Evolutionary conservation across 2,797 vertebrate genomes (phyloP).

Genomic region (Myotis daubentonii): DNA sequence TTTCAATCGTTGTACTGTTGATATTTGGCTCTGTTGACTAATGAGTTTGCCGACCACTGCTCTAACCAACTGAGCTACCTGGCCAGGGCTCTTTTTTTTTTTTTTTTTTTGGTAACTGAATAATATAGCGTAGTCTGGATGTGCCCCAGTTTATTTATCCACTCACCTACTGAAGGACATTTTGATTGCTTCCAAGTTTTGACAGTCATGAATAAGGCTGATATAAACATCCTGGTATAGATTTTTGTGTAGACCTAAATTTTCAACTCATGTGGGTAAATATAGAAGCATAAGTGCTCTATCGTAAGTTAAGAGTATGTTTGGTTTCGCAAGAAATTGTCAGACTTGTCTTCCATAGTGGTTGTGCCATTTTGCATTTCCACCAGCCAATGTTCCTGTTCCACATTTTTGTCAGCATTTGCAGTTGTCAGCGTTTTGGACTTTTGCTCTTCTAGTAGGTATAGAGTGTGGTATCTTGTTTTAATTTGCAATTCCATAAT

Average conservation of each 20-base stretch:
- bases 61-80: background rate
- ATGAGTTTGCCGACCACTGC: too few relatives aligned
- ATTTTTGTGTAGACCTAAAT: slow-evolving; percentile 32
- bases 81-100: background rate
- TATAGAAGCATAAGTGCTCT: background rate
- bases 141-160: background rate
- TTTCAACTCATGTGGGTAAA: slow-evolving; percentile 3
- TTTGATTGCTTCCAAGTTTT: background rate
- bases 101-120: background rate
- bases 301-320: background rate
- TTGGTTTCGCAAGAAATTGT: slow-evolving; percentile 2
- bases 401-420: background rate
- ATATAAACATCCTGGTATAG: background rate
- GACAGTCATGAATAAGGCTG: background rate
- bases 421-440: background rate
- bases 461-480: background rate
- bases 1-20: too few relatives aligned
- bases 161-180: background rate
- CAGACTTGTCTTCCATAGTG: background rate
- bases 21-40: too few relatives aligned
- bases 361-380: background rate
- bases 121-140: background rate
- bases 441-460: background rate
- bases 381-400: background rate
- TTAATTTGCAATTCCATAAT: background rate